Evolutionary conservation across 2,113 vertebrate species (phyloP).

Genomic region (Austrofundulus limnaeus): DNA sequence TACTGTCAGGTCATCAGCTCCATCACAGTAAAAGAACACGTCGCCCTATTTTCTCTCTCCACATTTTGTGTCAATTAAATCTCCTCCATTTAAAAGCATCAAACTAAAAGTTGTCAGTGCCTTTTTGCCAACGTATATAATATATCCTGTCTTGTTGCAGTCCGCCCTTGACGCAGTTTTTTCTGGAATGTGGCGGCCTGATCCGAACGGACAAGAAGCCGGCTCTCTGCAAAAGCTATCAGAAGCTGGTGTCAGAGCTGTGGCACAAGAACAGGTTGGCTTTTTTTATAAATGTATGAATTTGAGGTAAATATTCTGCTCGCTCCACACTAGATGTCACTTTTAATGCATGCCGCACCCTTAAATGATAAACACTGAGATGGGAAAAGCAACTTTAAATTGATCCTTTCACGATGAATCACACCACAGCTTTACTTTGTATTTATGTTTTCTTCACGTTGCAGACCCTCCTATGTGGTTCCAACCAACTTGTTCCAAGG

Average conservation of each 20-base stretch:
- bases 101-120: no score
- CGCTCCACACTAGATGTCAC: background rate
- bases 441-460: no score
- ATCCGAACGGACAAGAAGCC: constrained; percentile 97
- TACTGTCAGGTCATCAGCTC: constrained; percentile 33
- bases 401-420: background rate
- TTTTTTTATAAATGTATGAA: background rate
- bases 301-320: no score
- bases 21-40: constrained; percentile 26
- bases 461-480: constrained; percentile 92
- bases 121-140: no score
- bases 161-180: constrained; percentile 94
- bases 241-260: constrained; percentile 94
- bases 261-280: constrained; percentile 96
- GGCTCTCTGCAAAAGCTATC: constrained; percentile 97
- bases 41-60: constrained; percentile 37
- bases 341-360: background rate
- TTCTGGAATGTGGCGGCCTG: constrained; percentile 92
- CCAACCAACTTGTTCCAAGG: constrained; percentile 97
- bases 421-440: no score
- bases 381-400: background rate
- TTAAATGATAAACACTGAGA: background rate
- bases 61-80: constrained; percentile 26
- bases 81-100: no score
- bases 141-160: constrained; percentile 67